These are phyloP conservation scores for Cephalopterus ornatus DNA, from an alignment of 2,113 vertebrate species.

Conservation along the genomic window DNA sequence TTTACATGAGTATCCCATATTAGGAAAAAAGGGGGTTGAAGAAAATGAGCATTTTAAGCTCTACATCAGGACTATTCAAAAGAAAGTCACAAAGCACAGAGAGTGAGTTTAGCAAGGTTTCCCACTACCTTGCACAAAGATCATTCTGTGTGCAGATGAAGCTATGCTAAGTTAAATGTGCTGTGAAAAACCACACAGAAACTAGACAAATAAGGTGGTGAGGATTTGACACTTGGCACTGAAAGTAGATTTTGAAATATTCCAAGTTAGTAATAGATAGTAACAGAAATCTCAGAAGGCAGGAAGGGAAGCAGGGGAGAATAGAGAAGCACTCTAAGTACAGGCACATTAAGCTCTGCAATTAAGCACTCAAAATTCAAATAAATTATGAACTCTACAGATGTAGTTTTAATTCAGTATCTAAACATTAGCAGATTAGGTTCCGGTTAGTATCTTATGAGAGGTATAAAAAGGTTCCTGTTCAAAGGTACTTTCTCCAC, in stretches of 20 bases:
- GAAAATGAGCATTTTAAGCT: background rate
- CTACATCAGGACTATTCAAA: background rate
- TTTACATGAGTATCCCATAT: background rate
- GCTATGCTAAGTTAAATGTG: background rate
- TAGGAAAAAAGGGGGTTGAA: background rate
- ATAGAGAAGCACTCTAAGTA: background rate
- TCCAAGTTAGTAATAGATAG: background rate
- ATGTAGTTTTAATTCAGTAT: background rate
- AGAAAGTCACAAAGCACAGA: background rate
- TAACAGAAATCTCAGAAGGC: background rate
- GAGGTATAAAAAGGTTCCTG: background rate
- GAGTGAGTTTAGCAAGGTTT: background rate
- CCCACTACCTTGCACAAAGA: background rate
- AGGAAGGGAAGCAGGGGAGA: background rate
- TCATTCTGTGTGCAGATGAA: background rate
- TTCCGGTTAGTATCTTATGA: background rate
- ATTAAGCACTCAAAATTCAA: background rate
- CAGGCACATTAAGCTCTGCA: background rate
- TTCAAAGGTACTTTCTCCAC: background rate
- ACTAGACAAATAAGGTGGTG: background rate
- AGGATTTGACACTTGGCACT: background rate
- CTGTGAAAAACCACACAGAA: background rate
- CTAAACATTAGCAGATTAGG: background rate
- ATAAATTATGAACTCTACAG: background rate
- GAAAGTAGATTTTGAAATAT: background rate